Evolutionary conservation across 2,797 vertebrate species (phyloP), one percentile per base, ranked within the genome.

Genomic region (Microhierax caerulescens): DNA sequence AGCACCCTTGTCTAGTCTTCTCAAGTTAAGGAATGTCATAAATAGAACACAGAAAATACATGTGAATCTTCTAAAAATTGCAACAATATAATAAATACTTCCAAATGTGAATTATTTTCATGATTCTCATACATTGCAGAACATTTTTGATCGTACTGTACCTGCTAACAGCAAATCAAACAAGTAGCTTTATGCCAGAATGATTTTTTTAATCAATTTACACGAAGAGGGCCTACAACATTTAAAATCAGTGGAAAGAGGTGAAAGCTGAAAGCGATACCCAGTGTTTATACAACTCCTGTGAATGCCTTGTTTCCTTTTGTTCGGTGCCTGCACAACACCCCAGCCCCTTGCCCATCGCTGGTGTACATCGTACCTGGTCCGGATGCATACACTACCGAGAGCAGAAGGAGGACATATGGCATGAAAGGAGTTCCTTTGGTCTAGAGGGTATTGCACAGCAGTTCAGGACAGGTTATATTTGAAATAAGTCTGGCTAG

Each of bases 371-470:
- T 4, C 59, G 0, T 2, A 37, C 56, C 45, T 5, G 88, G n/a
- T 23, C 23, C 6, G 6, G 22, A 43, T 4, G 17, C 3, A 2
- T 11, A 5, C 0, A 13, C 6, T 10, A 0, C 48, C 4, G 1
- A 27, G 22, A n/a, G 53, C 48, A 47, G 59, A 8, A 43, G 59
- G 23, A 47, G 76, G 73, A 47, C 32, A 7, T 48, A 30, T 9
- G 69, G 48, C 67, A 64, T 51, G 45, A 48, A 1, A 59, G 61
- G 21, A 34, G 13, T 2, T 21, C 13, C 48, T 34, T 57, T 36
- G 65, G 30, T 15, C 65, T 17, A 9, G 19, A 68, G n/a, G 24
- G 45, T 20, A 12, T 27, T 39, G 41, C 50, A 32, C 34, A 64
- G 73, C 72, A 64, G n/a, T 59, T 56, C 27, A 5, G 76, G 63